Percentiles rank a stretch among this genome's conserved stretches.
Conservation (phyloP, 2,888 invertebrate species). For the Amaurobius ferox region DNA sequence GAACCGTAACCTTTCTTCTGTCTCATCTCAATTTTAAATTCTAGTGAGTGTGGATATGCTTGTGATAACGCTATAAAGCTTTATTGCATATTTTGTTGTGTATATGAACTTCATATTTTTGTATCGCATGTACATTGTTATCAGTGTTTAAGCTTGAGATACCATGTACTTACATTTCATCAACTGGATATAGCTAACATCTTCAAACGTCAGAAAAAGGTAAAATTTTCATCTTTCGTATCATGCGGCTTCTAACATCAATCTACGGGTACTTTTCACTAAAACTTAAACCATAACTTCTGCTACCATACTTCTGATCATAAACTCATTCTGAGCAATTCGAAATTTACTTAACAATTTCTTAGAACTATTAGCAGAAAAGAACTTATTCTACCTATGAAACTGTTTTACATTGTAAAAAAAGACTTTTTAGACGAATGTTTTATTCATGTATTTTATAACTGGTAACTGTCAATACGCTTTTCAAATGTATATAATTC, state of each 20-base stretch:
- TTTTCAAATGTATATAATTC: background rate
- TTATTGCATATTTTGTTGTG: background rate
- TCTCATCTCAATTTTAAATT: background rate
- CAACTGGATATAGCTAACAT: background rate
- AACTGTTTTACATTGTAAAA: too few relatives aligned
- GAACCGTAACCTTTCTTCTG: slow-evolving; percentile 52
- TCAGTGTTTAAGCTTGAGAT: background rate
- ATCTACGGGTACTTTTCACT: slow-evolving; percentile 1
- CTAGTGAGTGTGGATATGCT: slow-evolving; percentile 9
- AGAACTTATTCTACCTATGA: too few relatives aligned
- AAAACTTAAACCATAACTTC: background rate
- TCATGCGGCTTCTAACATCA: background rate
- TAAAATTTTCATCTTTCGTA: background rate
- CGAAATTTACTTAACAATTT: too few relatives aligned
- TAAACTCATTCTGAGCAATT: background rate
- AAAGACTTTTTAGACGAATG: too few relatives aligned
- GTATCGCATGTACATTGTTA: background rate
- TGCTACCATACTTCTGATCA: too few relatives aligned
- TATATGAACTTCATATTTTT: background rate
- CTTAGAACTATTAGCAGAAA: too few relatives aligned
- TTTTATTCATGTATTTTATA: too few relatives aligned
- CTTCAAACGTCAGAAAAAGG: background rate
- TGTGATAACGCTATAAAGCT: slow-evolving; percentile 37
- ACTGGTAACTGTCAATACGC: too few relatives aligned
- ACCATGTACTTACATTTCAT: background rate